These are phyloP conservation scores for Andrena bicolor DNA, from an alignment of 2,888 invertebrate genomes.

Conservation along the genomic window DNA sequence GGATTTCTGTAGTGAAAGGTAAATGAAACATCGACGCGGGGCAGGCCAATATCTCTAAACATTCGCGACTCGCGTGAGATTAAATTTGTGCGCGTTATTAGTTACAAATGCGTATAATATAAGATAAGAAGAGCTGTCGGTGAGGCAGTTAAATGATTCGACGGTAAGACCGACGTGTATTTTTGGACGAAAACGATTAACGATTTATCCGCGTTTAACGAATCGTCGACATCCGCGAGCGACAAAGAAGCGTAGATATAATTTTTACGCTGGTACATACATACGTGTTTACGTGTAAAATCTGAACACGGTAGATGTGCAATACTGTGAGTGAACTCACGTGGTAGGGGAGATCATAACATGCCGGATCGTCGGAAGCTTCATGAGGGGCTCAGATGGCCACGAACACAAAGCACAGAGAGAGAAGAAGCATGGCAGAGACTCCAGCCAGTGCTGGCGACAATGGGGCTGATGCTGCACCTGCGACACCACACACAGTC, in stretches of 20 bases:
- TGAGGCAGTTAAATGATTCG: no score
- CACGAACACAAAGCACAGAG: slow-evolving; percentile 85
- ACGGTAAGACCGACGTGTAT: no score
- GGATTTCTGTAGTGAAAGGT: slow-evolving; percentile 29
- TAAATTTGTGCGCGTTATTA: neutral
- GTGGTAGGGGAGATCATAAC: slow-evolving; percentile 82
- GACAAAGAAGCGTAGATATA: neutral
- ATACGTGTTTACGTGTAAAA: slow-evolving; percentile 6
- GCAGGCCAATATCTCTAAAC: neutral
- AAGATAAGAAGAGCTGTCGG: no score
- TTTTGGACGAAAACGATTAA: neutral
- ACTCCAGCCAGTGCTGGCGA: slow-evolving; percentile 84
- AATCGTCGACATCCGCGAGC: neutral
- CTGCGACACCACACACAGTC: slow-evolving; percentile 85
- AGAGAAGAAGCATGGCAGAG: slow-evolving; percentile 85
- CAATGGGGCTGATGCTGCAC: slow-evolving; percentile 84
- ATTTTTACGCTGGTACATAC: neutral
- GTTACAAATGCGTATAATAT: neutral
- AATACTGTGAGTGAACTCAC: slow-evolving; percentile 83
- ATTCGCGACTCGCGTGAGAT: neutral
- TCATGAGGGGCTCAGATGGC: slow-evolving; percentile 84
- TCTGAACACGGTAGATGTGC: slow-evolving; percentile 68
- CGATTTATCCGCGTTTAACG: neutral
- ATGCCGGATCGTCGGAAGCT: slow-evolving; percentile 84
- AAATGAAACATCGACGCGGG: neutral